phyloP scores from a whole-genome alignment of 53 echinoderm and acorn worm genomes.

The Holothuria scabra region DNA sequence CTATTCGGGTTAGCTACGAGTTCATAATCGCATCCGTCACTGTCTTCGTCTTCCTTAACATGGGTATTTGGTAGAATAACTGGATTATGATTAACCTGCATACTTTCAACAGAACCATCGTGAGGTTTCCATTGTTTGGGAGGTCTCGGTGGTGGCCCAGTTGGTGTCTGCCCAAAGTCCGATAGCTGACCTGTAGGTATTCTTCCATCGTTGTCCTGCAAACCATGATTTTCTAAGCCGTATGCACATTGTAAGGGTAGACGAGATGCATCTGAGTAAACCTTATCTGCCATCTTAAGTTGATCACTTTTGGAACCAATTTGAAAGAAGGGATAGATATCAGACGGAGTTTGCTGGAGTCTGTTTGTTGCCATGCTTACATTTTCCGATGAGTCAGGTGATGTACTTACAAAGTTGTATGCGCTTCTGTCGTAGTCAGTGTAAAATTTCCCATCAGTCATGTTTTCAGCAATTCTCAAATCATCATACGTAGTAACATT shows the following conservation, averaged over 20 bases:
- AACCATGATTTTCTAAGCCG: background rate
- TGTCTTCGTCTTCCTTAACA: background rate
- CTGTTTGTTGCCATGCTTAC: background rate
- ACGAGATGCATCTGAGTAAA: background rate
- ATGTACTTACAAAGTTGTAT: background rate
- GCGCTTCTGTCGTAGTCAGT: background rate
- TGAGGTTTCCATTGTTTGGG: background rate
- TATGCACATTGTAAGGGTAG: too few relatives aligned
- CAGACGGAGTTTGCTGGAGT: background rate
- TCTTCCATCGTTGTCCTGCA: background rate
- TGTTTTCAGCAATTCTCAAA: background rate
- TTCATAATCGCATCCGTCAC: slow-evolving; percentile 8
- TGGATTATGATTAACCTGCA: too few relatives aligned
- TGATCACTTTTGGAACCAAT: background rate
- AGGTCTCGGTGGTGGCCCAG: background rate
- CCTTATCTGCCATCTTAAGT: background rate
- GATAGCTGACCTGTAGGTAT: too few relatives aligned
- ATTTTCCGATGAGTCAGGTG: background rate
- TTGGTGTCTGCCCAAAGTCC: background rate
- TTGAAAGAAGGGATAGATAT: background rate
- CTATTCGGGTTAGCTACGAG: background rate
- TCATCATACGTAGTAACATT: background rate
- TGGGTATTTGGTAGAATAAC: too few relatives aligned
- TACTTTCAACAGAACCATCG: too few relatives aligned
- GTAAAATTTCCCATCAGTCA: background rate